Evolutionary conservation across 2,113 vertebrate genomes (phyloP).

Genomic region (Taurulus bubalis): DNA sequence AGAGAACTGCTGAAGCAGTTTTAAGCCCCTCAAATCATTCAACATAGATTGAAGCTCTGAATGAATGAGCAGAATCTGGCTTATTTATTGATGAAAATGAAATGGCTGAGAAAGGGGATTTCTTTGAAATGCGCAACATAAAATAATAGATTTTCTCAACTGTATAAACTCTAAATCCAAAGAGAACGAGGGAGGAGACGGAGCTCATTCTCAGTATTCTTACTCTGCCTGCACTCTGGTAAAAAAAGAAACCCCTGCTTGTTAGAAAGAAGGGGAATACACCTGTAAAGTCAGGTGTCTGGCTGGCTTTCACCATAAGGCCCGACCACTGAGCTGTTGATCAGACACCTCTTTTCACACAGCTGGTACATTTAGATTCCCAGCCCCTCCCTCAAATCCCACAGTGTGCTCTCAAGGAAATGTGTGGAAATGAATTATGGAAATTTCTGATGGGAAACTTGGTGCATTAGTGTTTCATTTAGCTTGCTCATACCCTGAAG

Average conservation of each 20-base stretch:
- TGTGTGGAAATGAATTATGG: constrained; percentile 88
- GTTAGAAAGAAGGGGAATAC: constrained; percentile 57
- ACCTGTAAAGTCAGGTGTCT: constrained; percentile 74
- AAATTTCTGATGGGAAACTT: constrained; percentile 88
- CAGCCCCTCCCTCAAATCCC: constrained; percentile 80
- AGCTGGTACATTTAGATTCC: constrained; percentile 78
- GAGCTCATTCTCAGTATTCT: constrained; percentile 43
- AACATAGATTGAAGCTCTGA: constrained; percentile 69
- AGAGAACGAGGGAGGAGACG: constrained; percentile 45
- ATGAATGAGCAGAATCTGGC: constrained; percentile 69
- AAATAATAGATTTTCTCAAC: constrained; percentile 74
- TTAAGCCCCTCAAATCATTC: constrained; percentile 79
- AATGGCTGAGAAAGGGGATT: constrained; percentile 75
- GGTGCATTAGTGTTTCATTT: constrained; percentile 86
- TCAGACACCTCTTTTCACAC: constrained; percentile 78
- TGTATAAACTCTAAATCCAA: constrained; percentile 63
- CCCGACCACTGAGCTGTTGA: constrained; percentile 71
- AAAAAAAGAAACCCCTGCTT: constrained; percentile 23
- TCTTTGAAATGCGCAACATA: constrained; percentile 77
- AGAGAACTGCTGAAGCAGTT: constrained; percentile 72
- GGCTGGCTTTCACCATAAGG: constrained; percentile 70
- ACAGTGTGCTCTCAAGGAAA: constrained; percentile 84
- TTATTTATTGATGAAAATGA: constrained; percentile 84
- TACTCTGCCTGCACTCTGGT: constrained; percentile 23
- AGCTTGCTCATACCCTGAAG: constrained; percentile 80